These are phyloP conservation scores for Hydropotes inermis DNA, from an alignment of 2,113 vertebrate genomes.

Conservation along the genomic window DNA sequence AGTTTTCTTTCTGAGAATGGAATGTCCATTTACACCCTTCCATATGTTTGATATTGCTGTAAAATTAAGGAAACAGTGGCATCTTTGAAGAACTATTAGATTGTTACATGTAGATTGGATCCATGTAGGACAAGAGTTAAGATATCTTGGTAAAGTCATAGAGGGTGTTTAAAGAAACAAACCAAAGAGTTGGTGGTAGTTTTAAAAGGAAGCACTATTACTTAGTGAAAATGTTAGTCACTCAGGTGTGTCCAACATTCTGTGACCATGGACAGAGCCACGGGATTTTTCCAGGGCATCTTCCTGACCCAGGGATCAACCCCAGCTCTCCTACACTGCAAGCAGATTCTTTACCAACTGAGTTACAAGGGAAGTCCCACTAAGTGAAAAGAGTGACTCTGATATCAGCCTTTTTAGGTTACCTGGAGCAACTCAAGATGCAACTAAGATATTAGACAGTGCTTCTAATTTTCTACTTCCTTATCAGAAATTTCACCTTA, in stretches of 20 bases:
- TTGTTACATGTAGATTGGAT: not conserved
- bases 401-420: not conserved
- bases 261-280: not conserved
- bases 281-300: not conserved
- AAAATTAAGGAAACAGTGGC: not conserved
- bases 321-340: not conserved
- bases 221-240: not conserved
- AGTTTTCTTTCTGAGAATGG: accelerated
- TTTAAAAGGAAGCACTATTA: not conserved
- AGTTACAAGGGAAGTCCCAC: not conserved
- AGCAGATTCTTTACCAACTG: not conserved
- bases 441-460: not conserved
- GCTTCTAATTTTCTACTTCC: not conserved
- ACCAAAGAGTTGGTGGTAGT: not conserved
- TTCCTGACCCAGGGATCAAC: not conserved
- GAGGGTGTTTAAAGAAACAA: not conserved
- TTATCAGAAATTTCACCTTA: not conserved
- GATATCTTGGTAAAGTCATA: not conserved
- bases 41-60: not conserved
- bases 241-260: not conserved
- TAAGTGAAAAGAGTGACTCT: not conserved
- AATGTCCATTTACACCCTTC: accelerated
- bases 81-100: not conserved
- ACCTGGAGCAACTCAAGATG: not conserved
- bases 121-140: not conserved